Conservation (phyloP, 2,888 invertebrate genomes). For the Syritta pipiens region DNA sequence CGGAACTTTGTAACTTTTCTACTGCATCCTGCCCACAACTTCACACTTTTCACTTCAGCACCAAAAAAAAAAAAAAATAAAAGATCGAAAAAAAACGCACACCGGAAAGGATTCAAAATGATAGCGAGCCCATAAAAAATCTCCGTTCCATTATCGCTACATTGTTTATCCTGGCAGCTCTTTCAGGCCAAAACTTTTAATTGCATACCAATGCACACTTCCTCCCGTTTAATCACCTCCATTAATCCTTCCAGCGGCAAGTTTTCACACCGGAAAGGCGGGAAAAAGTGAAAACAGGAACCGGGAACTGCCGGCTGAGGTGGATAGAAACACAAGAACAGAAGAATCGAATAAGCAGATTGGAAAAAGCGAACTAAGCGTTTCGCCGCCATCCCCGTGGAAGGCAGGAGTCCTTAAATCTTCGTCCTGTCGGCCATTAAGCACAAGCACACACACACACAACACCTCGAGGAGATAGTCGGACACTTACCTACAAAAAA, state of each 20-base stretch:
- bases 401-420: slow-evolving; percentile 45
- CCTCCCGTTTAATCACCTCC: slow-evolving; percentile 51
- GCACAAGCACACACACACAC: slow-evolving; percentile 11
- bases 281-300: background rate
- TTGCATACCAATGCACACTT: slow-evolving; percentile 61
- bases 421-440: slow-evolving; percentile 50
- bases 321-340: background rate
- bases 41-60: slow-evolving; percentile 27
- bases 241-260: slow-evolving; percentile 42
- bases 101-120: background rate
- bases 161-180: slow-evolving; percentile 37
- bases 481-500: slow-evolving; percentile 20
- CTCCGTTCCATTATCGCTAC: slow-evolving; percentile 43
- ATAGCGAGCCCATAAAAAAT: background rate
- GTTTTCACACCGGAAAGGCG: slow-evolving; percentile 4
- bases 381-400: too few species aligned
- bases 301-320: background rate
- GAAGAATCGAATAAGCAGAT: slow-evolving; percentile 52
- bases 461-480: background rate
- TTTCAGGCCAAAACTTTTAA: slow-evolving; percentile 60
- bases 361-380: slow-evolving; percentile 48
- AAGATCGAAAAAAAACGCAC: background rate
- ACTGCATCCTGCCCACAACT: slow-evolving; percentile 5
- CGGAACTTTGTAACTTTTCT: background rate
- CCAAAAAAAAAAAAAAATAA: slow-evolving; percentile 3